Percentiles rank a stretch among this genome's conserved stretches.
These are phyloP conservation scores for Paedocypris sp. DNA, from an alignment of 2,113 vertebrate genomes.

Conservation along the genomic window DNA sequence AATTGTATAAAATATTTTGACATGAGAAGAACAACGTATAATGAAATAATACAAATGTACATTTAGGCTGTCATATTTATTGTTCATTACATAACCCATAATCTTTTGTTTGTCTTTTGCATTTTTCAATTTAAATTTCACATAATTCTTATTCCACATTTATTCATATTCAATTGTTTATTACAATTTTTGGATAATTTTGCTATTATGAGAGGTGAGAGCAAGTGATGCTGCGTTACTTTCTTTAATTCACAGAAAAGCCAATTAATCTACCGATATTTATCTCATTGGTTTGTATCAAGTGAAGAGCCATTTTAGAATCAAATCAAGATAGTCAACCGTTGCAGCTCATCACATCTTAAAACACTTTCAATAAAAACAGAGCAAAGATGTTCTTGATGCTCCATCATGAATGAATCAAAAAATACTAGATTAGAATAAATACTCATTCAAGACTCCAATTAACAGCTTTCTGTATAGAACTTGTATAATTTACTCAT, in stretches of 20 bases:
- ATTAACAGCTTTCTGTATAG: no score
- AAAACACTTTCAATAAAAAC: constrained; percentile 33
- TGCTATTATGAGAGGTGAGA: constrained; percentile 13
- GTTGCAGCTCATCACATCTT: constrained; percentile 50
- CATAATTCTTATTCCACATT: no score
- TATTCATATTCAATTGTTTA: constrained; percentile 4
- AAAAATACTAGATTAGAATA: neutral
- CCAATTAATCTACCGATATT: constrained; percentile 49
- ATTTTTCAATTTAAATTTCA: no score
- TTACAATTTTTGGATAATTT: neutral
- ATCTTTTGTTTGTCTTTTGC: no score
- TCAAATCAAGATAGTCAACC: constrained; percentile 50
- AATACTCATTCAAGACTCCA: neutral
- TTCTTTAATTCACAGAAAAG: constrained; percentile 29
- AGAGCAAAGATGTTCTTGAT: constrained; percentile 45
- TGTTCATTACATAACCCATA: no score
- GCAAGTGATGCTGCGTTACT: constrained; percentile 12
- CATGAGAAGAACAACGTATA: no score
- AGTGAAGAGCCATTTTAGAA: constrained; percentile 50
- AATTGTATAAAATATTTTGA: no score
- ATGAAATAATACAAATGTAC: no score
- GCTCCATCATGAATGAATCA: constrained; percentile 21
- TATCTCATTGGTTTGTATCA: constrained; percentile 52
- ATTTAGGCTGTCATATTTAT: no score
- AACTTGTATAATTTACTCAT: neutral